Conservation (phyloP, 2,797 vertebrate genomes). For the Phrynocephalus forsythii region DNA sequence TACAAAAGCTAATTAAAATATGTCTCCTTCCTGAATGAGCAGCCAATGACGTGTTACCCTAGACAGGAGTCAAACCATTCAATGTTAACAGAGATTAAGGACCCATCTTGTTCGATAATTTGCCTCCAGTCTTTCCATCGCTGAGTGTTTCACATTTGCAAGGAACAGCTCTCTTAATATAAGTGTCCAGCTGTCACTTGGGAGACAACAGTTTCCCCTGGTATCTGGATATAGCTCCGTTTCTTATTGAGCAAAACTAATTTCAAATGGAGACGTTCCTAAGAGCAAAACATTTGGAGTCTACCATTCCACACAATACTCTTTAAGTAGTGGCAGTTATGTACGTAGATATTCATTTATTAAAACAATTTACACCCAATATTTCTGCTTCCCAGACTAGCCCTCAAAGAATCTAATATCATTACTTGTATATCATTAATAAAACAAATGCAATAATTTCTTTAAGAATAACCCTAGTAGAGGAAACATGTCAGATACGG, state of each 20-base stretch:
- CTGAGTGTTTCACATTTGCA: neutral
- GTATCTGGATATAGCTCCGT: neutral
- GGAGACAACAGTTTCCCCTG: neutral
- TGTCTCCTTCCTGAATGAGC: neutral
- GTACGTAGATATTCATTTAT: neutral
- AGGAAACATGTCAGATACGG: neutral
- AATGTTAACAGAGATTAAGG: neutral
- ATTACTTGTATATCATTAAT: neutral
- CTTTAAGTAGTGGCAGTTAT: neutral
- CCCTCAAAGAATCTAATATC: neutral
- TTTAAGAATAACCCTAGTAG: neutral
- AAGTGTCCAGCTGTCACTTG: neutral
- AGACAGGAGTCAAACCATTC: slow-evolving; percentile 40
- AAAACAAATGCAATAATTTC: neutral
- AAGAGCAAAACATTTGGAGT: neutral
- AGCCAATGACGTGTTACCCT: slow-evolving; percentile 14
- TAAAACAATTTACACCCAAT: neutral
- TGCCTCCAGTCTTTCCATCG: neutral
- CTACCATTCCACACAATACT: neutral
- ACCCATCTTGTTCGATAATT: neutral
- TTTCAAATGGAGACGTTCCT: neutral
- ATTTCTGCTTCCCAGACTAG: neutral
- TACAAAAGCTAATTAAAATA: slow-evolving; percentile 32
- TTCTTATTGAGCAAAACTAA: slow-evolving; percentile 7
- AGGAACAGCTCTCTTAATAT: slow-evolving; percentile 8